Evolutionary conservation across 1,140 invertebrate species (phyloP), one percentile per base, ranked within the genome.

Genomic region (Anastrepha ludens): DNA sequence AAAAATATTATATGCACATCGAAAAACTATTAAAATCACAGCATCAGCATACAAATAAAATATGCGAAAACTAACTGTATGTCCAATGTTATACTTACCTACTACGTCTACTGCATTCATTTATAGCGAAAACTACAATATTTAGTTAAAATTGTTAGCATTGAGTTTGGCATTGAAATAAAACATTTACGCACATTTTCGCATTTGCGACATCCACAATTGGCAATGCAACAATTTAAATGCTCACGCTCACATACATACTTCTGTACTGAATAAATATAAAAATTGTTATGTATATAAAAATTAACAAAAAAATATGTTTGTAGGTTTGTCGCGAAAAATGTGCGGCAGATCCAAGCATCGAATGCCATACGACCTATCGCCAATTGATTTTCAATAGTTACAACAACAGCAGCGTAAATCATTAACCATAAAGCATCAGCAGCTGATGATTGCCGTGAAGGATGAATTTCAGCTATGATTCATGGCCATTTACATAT

Each of bases 351-450:
- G 29, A 44, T 44, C 44, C 4, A n/a, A 29, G 74, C 74, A 81
- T 81, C 47, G 74, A 81, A 55, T 55, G 47, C n/a, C 74, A 55
- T 17, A 78, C n/a, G 39, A 78, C 9, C 67, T 39, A 70, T 44
- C 17, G 67, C 15, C 41, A 74, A 81, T 55, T 81, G n/a, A 81
- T 55, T 81, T 74, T 55, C 20, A 81, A 81, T 81, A n/a, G 44
- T 29, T 74, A n/a, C 50, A 81, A 81, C 2, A 58, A 78, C 74
- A 55, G 17, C 17, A 81, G n/a, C 41, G 41, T 0, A 17, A 70
- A 11, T 29, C 5, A 67, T 50, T 29, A n/a, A 13, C 47, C 74
- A 81, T 81, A 50, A 9, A 2, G 17, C 17, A 50, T n/a, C 74
- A 74, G 44, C 70, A 47, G 74, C 17, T 67, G 64, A 20, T 11